phyloP scores from a whole-genome alignment of 2,113 vertebrate genomes.

The Nycticryphes semicollaris region DNA sequence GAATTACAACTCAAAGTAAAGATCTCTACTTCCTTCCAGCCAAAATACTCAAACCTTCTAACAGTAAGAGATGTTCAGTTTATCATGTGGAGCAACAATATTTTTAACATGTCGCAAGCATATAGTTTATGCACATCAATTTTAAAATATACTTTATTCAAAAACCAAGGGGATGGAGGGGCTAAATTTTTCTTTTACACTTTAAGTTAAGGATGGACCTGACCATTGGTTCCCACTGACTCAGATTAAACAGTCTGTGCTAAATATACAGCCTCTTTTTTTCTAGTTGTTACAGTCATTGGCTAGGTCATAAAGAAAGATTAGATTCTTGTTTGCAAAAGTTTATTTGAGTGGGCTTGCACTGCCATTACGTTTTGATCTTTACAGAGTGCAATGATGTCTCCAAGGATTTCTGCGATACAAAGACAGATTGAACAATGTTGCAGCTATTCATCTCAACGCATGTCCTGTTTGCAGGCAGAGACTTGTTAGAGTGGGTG shows the following conservation, averaged over 20 bases:
- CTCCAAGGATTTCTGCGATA: not conserved
- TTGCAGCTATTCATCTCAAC: not conserved
- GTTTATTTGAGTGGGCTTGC: not conserved
- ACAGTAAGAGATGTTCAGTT: not conserved
- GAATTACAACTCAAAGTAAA: not conserved
- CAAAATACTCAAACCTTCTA: not conserved
- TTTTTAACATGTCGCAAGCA: not conserved
- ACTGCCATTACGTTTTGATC: not conserved
- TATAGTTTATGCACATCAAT: rapidly evolving
- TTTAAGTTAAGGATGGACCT: not conserved
- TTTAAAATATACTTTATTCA: not conserved
- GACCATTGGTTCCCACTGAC: not conserved
- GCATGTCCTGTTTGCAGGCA: not conserved
- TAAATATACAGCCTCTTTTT: not conserved
- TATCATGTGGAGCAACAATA: not conserved
- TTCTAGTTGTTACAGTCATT: not conserved
- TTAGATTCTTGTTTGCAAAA: not conserved
- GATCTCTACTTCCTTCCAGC: not conserved
- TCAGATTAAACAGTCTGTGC: not conserved
- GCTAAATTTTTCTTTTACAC: not conserved
- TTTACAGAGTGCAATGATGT: not conserved
- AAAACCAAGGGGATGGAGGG: not conserved
- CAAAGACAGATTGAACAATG: not conserved
- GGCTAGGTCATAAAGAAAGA: not conserved
- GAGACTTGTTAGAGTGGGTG: not conserved